A percentile compares a stretch with the other conserved stretches of the same genome.
Conservation (phyloP, 2,888 invertebrate species). For the Drosophila borealis region DNA sequence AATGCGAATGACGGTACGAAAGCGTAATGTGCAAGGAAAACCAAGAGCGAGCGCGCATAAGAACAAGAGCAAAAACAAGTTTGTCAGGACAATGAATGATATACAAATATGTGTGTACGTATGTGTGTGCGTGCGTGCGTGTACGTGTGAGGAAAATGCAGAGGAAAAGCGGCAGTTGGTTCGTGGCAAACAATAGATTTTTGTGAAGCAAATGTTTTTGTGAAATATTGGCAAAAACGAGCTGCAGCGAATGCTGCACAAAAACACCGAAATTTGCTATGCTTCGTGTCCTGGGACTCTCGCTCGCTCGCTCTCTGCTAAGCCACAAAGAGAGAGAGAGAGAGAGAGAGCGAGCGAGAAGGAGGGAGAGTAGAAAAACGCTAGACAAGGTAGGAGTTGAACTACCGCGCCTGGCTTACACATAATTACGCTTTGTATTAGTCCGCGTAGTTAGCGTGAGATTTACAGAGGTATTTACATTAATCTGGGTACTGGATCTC, state of each 20-base stretch:
- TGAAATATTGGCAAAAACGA: slow-evolving; percentile 58
- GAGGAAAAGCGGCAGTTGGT: slow-evolving; percentile 74
- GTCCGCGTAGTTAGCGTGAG: slow-evolving; percentile 24
- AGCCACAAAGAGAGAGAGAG: background rate
- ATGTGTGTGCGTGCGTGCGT: slow-evolving; percentile 5
- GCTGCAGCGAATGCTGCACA: slow-evolving; percentile 60
- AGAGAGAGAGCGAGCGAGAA: background rate
- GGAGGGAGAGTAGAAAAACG: background rate
- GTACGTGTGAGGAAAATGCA: slow-evolving; percentile 59
- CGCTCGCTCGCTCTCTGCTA: background rate
- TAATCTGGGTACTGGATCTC: slow-evolving; percentile 34
- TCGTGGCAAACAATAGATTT: slow-evolving; percentile 48
- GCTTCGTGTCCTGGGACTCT: slow-evolving; percentile 13
- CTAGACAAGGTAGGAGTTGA: slow-evolving; percentile 8
- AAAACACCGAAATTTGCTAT: slow-evolving; percentile 49
- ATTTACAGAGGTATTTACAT: slow-evolving; percentile 21
- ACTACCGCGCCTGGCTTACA: slow-evolving; percentile 30
- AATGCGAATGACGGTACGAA: slow-evolving; percentile 71
- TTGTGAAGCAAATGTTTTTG: slow-evolving; percentile 39
- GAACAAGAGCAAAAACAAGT: slow-evolving; percentile 72
- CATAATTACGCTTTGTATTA: slow-evolving; percentile 43
- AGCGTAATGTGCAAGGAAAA: slow-evolving; percentile 69
- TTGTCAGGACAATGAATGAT: slow-evolving; percentile 66
- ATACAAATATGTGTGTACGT: slow-evolving; percentile 1
- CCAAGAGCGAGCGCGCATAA: slow-evolving; percentile 42